Percentiles rank a stretch among this genome's conserved stretches.
Evolutionary conservation across 2,888 invertebrate genomes (phyloP).

Genomic region (Acanthosepion pharaonis): DNA sequence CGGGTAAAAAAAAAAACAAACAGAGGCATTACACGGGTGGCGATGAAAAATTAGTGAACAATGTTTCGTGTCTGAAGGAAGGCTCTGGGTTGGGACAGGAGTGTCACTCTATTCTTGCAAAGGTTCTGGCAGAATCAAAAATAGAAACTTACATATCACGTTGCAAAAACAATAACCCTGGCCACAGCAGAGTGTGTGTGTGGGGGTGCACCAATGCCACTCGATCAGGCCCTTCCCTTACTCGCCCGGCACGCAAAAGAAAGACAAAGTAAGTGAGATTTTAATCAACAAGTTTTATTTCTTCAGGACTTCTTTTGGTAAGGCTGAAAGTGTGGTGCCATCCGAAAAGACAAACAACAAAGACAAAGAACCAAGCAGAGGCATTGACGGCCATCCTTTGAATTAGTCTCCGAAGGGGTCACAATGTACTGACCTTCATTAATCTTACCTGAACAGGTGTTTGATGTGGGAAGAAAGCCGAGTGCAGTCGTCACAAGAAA

Average conservation of each 20-base stretch:
- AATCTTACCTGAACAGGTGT: slow-evolving; percentile 33
- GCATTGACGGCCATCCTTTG: neutral
- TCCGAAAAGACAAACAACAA: neutral
- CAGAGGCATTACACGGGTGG: too few species aligned
- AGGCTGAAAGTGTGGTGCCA: neutral
- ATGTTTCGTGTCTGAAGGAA: neutral
- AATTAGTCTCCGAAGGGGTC: neutral
- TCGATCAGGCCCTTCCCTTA: neutral
- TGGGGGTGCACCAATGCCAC: neutral
- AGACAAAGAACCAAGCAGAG: neutral
- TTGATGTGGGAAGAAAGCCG: slow-evolving; percentile 16
- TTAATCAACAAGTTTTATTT: slow-evolving; percentile 11
- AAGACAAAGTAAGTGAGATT: neutral
- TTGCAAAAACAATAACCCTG: neutral
- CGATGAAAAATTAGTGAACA: too few species aligned
- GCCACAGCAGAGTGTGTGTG: neutral
- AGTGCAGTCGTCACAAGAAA: neutral
- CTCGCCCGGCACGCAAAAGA: neutral
- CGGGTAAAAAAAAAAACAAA: too few species aligned
- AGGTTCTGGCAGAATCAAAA: neutral
- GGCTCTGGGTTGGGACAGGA: neutral
- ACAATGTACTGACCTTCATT: neutral
- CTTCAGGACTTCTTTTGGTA: neutral
- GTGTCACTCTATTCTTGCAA: neutral
- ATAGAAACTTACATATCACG: slow-evolving; percentile 20